phyloP scores from a whole-genome alignment of 2,113 vertebrate species.

The Pygathrix nemaeus region DNA sequence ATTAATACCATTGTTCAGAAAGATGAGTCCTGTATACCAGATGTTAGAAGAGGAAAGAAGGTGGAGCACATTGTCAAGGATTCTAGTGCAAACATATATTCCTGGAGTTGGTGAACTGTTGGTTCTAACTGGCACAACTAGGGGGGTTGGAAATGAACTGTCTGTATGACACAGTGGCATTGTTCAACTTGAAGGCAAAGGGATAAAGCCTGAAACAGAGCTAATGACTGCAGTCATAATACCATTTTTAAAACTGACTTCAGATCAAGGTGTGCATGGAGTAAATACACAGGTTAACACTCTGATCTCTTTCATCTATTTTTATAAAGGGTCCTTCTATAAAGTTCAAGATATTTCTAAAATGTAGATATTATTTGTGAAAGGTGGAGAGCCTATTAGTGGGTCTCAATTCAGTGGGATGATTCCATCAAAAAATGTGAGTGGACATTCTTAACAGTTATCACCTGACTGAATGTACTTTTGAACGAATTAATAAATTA shows the following conservation, averaged over 20 bases:
- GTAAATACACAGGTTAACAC: neutral
- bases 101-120: neutral
- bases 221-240: neutral
- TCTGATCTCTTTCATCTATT: neutral
- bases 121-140: neutral
- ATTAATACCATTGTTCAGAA: neutral
- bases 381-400: neutral
- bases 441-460: neutral
- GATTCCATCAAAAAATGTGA: neutral
- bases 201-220: neutral
- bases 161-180: neutral
- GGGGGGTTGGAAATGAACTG: neutral
- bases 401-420: neutral
- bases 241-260: neutral
- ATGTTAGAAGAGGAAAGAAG: neutral
- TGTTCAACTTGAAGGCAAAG: neutral
- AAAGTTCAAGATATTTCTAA: neutral
- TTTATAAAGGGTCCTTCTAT: neutral
- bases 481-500: conserved; percentile 19
- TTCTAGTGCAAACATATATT: neutral
- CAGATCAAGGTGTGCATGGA: neutral
- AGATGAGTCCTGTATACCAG: neutral
- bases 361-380: neutral
- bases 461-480: neutral
- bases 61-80: neutral